Evolutionary conservation across 1,140 invertebrate genomes (phyloP).

Genomic region (Drosophila tristis): DNA sequence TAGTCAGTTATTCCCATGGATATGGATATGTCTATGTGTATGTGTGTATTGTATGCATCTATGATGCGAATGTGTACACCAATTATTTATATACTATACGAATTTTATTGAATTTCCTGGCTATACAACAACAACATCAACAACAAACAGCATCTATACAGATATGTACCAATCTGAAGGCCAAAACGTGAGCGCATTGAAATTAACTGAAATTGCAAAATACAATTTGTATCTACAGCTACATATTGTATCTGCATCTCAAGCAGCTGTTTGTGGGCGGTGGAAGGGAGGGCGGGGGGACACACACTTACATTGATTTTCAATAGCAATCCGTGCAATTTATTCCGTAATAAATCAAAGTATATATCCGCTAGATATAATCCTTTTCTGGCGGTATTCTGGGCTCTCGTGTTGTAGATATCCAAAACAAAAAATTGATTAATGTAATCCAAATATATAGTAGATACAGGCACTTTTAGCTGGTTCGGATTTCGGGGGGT

Average conservation of each 20-base stretch:
- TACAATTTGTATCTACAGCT: slow-evolving; percentile 5
- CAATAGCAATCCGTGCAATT: slow-evolving; percentile 77
- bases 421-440: slow-evolving; percentile 48
- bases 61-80: slow-evolving; percentile 21
- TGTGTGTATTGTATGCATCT: background rate
- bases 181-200: slow-evolving; percentile 25
- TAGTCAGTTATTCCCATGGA: slow-evolving; percentile 36
- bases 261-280: background rate
- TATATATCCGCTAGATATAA: slow-evolving; percentile 36
- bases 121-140: background rate
- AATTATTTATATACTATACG: slow-evolving; percentile 41
- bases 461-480: slow-evolving; percentile 20
- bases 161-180: slow-evolving; percentile 18
- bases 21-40: background rate
- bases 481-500: slow-evolving; percentile 27
- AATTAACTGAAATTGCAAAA: slow-evolving; percentile 23
- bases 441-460: slow-evolving; percentile 37
- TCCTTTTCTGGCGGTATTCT: slow-evolving; percentile 25
- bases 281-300: background rate
- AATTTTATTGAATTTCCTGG: slow-evolving; percentile 50
- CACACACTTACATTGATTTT: slow-evolving; percentile 77
- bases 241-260: slow-evolving; percentile 10
- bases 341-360: slow-evolving; percentile 54
- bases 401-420: slow-evolving; percentile 17
- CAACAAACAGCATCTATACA: background rate